phyloP scores from a whole-genome alignment of 2,888 invertebrate species.

The Metallyticus violacea region DNA sequence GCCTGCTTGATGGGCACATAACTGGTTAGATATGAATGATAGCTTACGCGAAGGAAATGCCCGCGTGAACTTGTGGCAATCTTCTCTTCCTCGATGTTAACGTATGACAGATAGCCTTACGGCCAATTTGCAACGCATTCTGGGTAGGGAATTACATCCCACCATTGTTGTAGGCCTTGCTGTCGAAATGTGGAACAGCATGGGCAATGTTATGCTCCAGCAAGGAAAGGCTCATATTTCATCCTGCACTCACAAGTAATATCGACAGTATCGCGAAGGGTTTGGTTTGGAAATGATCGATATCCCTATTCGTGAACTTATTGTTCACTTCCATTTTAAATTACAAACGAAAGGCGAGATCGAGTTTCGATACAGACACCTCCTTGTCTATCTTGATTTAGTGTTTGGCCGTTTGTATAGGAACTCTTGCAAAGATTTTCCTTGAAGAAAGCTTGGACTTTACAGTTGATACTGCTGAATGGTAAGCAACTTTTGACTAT shows the following conservation, averaged over 20 bases:
- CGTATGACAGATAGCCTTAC: not conserved
- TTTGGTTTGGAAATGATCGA: not conserved
- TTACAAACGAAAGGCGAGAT: not conserved
- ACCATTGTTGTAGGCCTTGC: not conserved
- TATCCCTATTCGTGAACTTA: not conserved
- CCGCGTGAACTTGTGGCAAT: not conserved
- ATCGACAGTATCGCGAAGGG: not conserved
- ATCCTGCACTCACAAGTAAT: not conserved
- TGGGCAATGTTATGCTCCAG: not conserved
- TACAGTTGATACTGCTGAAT: too few relatives aligned
- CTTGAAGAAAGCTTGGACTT: too few relatives aligned
- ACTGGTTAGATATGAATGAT: not conserved
- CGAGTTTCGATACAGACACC: not conserved
- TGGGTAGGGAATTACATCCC: not conserved
- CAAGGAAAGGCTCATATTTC: not conserved
- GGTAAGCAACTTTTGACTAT: too few relatives aligned
- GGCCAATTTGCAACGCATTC: not conserved
- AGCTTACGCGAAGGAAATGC: too few relatives aligned
- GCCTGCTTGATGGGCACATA: too few relatives aligned
- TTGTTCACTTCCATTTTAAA: not conserved
- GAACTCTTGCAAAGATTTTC: not conserved
- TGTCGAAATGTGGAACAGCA: not conserved
- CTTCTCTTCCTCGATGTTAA: not conserved
- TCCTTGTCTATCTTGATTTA: not conserved
- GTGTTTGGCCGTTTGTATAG: not conserved